Evolutionary conservation across 1,140 invertebrate species (phyloP).

Genomic region (Ephestia elutella): DNA sequence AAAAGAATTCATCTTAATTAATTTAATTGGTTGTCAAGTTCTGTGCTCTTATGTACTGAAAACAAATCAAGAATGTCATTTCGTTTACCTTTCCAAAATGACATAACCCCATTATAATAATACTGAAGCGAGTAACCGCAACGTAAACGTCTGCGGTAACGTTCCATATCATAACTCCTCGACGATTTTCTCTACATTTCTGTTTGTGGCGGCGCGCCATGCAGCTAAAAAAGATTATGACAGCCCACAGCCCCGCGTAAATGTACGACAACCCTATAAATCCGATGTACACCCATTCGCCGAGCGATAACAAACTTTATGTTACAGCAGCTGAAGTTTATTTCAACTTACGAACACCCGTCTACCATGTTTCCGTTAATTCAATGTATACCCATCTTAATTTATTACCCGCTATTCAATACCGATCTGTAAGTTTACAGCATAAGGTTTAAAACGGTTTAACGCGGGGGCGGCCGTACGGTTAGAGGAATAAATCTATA

Average conservation of each 20-base stretch:
- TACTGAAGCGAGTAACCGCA: conserved; percentile 1
- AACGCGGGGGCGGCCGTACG: conserved; percentile 43
- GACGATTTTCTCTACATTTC: conserved; percentile 52
- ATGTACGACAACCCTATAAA: conserved; percentile 53
- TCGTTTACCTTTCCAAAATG: conserved; percentile 4
- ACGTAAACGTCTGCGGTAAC: conserved; percentile 27
- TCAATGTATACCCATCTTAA: conserved; percentile 63
- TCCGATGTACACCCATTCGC: conserved; percentile 33
- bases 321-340: conserved; percentile 23
- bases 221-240: conserved; percentile 72
- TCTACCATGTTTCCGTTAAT: conserved; percentile 53
- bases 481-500: conserved; percentile 71
- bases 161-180: conserved; percentile 47
- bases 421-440: conserved; percentile 53
- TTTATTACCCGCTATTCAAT: conserved; percentile 59
- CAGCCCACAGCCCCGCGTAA: conserved; percentile 45
- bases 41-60: background rate
- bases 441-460: conserved; percentile 69
- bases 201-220: conserved; percentile 52
- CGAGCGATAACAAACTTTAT: conserved; percentile 37
- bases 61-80: conserved; percentile 1
- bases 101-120: conserved; percentile 2
- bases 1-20: background rate
- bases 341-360: conserved; percentile 22
- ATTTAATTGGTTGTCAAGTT: background rate